Evolutionary conservation across 2,888 invertebrate species (phyloP), one percentile per base, ranked within the genome.

Genomic region (Drosophila nr. medialis): DNA sequence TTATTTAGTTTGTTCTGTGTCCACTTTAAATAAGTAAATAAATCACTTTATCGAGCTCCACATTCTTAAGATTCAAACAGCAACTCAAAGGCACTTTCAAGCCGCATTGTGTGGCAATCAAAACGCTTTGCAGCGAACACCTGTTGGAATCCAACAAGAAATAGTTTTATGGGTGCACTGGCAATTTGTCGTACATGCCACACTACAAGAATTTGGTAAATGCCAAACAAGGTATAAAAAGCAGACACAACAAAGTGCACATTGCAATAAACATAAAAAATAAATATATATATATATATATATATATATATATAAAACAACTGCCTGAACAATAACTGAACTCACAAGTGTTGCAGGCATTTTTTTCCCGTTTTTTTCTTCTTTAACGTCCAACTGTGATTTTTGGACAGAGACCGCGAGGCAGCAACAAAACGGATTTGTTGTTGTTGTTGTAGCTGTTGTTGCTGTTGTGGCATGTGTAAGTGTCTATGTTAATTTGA

Each of bases 401-500:
- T 83, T 78, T 80, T 64, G 71, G 66, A 75, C 78, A 75, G 78
- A 21, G 72, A 50, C 63, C 53, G 51, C 54, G 59, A 66, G 64
- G 36, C 61, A 50, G 15, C 56, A 48, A 42, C 64, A 63, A 63
- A 76, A 60, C 68, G 73, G 53, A 50, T 24, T 59, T 48, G 29
- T 48, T 68, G 75, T 40, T 66, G 42, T 55, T 27, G 38, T 4
- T 51, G 40, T 24, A 60, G 50, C 7, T 45, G 15, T 27, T 54
- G 21, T 24, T 65, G 59, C 49, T 42, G 49, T 48, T 72, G 62
- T 65, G 65, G 65, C 60, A 62, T 65, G 67, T 87, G 85, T 83
- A 78, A 78, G 86, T 86, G 73, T 86, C 80, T 86, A 75, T 89
- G 85, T 85, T 89, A 84, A 85, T 85, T 81, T 88, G 89, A 89